phyloP scores from a whole-genome alignment of 2,797 vertebrate genomes.

The Poeciliopsis turneri region DNA sequence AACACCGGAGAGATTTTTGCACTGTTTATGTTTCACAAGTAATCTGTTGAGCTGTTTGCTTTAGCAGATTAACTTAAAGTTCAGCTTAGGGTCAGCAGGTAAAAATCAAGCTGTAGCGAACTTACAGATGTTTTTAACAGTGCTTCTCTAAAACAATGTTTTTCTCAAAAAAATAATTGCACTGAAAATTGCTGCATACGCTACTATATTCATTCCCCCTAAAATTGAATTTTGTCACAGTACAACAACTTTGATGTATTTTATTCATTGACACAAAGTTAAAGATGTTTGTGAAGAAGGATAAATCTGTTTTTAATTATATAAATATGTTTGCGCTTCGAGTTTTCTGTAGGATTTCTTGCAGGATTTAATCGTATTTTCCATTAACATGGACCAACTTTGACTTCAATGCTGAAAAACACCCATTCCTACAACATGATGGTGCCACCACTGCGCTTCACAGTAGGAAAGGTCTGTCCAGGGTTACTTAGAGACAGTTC shows the following conservation, averaged over 20 bases:
- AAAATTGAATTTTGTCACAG: not conserved
- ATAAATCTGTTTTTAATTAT: not conserved
- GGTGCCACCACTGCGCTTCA: not conserved
- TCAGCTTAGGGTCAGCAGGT: conserved; percentile 75
- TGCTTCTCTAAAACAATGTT: not conserved
- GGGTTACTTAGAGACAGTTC: not conserved
- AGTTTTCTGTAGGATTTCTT: not conserved
- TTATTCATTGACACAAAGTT: not conserved
- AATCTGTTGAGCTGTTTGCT: conserved; percentile 64
- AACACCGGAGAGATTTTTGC: conserved; percentile 42
- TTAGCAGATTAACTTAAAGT: conserved; percentile 74
- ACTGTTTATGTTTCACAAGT: conserved; percentile 53
- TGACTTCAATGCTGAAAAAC: not conserved
- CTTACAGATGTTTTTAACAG: not conserved
- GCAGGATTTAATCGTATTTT: not conserved
- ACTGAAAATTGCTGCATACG: not conserved
- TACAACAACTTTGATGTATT: not conserved
- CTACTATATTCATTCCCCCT: not conserved
- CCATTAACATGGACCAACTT: not conserved
- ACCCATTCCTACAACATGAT: not conserved
- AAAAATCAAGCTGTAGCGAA: conserved; percentile 17
- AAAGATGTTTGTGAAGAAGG: not conserved
- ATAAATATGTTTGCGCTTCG: not conserved
- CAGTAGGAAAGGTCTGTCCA: not conserved
- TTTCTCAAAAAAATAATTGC: not conserved